Evolutionary conservation across 1,140 invertebrate species (phyloP).

Genomic region (Caenorhabditis inopinata): DNA sequence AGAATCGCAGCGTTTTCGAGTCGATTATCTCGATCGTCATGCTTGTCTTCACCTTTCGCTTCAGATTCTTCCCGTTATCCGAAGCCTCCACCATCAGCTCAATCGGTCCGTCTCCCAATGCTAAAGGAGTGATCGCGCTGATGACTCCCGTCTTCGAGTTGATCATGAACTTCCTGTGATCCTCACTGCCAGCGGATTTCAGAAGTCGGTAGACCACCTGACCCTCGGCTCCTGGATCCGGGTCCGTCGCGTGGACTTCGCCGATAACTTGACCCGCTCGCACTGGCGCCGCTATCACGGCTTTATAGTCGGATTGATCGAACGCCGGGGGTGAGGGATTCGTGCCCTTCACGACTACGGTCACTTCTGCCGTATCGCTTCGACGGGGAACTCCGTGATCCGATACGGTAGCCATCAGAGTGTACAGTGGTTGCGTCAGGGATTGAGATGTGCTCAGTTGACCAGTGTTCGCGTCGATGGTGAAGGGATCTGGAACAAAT

Average conservation of each 20-base stretch:
- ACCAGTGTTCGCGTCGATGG: slow-evolving; percentile 50
- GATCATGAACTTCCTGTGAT: slow-evolving; percentile 23
- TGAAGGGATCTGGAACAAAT: slow-evolving; percentile 41
- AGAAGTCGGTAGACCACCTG: slow-evolving; percentile 44
- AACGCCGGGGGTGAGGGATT: slow-evolving; percentile 56
- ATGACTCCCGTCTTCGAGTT: slow-evolving; percentile 48
- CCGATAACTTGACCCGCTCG: slow-evolving; percentile 43
- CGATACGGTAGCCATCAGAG: slow-evolving; percentile 37
- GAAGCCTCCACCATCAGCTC: slow-evolving; percentile 50
- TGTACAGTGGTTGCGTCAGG: slow-evolving; percentile 32
- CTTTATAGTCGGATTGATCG: slow-evolving; percentile 51
- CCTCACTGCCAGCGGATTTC: slow-evolving; percentile 38
- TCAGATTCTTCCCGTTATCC: slow-evolving; percentile 46
- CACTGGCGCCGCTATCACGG: slow-evolving; percentile 44
- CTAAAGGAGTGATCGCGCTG: slow-evolving; percentile 25
- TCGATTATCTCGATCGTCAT: slow-evolving; percentile 44
- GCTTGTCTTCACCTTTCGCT: slow-evolving; percentile 43
- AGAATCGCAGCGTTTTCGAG: slow-evolving; percentile 52
- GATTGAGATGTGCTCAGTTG: slow-evolving; percentile 35
- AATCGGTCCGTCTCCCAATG: slow-evolving; percentile 42
- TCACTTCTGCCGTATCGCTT: slow-evolving; percentile 40
- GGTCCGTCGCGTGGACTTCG: slow-evolving; percentile 52
- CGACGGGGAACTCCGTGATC: slow-evolving; percentile 50
- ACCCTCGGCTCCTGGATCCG: slow-evolving; percentile 54
- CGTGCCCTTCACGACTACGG: slow-evolving; percentile 42